Percentiles rank a stretch among this genome's conserved stretches.
Evolutionary conservation across 2,113 vertebrate genomes (phyloP).

Genomic region (Anoura caudifer): DNA sequence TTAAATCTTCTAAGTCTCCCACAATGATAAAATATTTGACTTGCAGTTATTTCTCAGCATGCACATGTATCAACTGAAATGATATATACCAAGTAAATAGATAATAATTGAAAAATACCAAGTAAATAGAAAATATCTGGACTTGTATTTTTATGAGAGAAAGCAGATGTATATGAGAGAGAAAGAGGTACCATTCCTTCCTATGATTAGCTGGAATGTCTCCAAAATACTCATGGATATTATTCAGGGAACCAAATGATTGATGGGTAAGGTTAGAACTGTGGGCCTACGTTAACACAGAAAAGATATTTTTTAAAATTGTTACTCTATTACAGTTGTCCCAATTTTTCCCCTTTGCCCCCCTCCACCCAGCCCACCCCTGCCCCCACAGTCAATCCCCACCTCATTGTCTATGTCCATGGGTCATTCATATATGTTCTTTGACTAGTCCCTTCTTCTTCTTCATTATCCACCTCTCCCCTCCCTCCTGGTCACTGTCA

Average conservation of each 20-base stretch:
- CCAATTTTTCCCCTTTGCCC: too few species aligned
- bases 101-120: background rate
- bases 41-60: background rate
- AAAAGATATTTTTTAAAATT: background rate
- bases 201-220: too few species aligned
- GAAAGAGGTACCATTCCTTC: accelerated
- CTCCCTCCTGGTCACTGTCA: too few species aligned
- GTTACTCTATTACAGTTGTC: too few species aligned
- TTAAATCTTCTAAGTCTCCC: background rate
- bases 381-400: too few species aligned
- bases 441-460: too few species aligned
- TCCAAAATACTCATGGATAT: background rate
- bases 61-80: background rate
- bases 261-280: background rate
- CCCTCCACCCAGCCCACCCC: too few species aligned
- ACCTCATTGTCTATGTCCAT: too few species aligned
- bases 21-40: background rate
- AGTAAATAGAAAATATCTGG: background rate
- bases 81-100: background rate
- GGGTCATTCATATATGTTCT: too few species aligned
- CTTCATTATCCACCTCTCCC: too few species aligned
- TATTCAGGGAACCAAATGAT: background rate
- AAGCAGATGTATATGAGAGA: accelerated
- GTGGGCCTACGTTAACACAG: background rate
- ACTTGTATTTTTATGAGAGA: background rate